These are phyloP conservation scores for human (Homo sapiens) DNA, from an alignment of 2,113 vertebrate species.

Conservation along the genomic window DNA sequence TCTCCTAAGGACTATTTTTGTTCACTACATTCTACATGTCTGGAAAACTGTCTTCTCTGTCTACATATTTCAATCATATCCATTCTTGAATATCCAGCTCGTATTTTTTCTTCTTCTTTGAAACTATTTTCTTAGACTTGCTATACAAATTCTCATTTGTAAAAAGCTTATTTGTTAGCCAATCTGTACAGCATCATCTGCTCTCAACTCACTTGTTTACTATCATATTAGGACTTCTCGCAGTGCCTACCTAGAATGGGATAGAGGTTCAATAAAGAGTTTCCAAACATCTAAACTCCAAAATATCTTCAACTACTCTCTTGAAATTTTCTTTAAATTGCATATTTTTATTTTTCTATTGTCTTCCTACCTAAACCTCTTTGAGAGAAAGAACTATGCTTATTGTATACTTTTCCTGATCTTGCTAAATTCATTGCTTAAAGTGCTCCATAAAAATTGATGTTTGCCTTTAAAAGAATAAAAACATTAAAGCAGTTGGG, in stretches of 20 bases:
- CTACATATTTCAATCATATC: not conserved
- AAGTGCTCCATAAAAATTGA: not conserved
- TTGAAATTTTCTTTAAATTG: not conserved
- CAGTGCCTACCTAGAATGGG: not conserved
- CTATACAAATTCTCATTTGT: not conserved
- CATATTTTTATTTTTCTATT: not conserved
- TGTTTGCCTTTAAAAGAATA: slow-evolving; percentile 17
- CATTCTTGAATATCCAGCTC: not conserved
- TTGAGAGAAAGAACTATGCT: not conserved
- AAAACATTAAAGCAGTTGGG: not conserved
- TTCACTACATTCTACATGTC: not conserved
- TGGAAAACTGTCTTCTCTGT: not conserved
- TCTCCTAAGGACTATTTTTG: not conserved
- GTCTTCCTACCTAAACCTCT: not conserved
- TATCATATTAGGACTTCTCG: rapidly evolving
- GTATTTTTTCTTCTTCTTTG: not conserved
- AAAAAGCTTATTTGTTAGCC: not conserved
- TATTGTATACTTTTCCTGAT: not conserved
- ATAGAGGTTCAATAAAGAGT: not conserved
- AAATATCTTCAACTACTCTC: not conserved
- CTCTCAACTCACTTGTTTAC: not conserved
- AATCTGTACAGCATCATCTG: no score
- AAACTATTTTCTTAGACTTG: not conserved
- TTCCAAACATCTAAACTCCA: not conserved
- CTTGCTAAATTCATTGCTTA: not conserved